Percentiles rank a stretch among this genome's conserved stretches.
phyloP scores from a whole-genome alignment of 2,888 invertebrate genomes.

The Plebejus anna region DNA sequence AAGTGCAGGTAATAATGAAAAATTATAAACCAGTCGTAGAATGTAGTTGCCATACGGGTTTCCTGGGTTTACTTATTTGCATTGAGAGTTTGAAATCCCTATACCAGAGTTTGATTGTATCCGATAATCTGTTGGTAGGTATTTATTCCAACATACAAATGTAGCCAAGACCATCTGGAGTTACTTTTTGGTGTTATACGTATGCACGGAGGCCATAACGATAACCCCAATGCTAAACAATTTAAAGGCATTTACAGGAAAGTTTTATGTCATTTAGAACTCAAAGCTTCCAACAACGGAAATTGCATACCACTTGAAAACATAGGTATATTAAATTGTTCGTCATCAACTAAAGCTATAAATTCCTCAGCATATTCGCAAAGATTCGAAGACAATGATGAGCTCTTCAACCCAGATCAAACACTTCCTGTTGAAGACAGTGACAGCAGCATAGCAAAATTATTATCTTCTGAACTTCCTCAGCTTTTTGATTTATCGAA shows the following conservation, averaged over 20 bases:
- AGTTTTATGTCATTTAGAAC: constrained; percentile 27
- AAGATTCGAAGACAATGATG: constrained; percentile 2
- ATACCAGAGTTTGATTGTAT: neutral
- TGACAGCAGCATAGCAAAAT: neutral
- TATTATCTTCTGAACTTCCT: neutral
- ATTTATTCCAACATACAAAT: constrained; percentile 17
- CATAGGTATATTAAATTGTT: constrained; percentile 32
- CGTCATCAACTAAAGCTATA: constrained; percentile 31
- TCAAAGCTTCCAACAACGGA: constrained; percentile 27
- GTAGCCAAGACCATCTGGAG: neutral
- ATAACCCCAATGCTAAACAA: constrained; percentile 13
- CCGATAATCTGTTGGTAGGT: constrained; percentile 13
- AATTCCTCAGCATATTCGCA: constrained; percentile 20
- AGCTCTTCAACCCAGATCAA: constrained; percentile 1
- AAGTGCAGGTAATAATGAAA: constrained; percentile 15
- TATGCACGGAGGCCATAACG: neutral
- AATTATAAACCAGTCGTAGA: constrained; percentile 24
- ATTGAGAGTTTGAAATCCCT: neutral
- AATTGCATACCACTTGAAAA: constrained; percentile 33
- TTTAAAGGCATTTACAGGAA: constrained; percentile 26
- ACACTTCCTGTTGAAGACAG: constrained; percentile 1
- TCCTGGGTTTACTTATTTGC: constrained; percentile 17
- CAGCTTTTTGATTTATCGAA: neutral
- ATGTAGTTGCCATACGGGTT: constrained; percentile 20
- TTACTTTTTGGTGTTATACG: neutral